These are phyloP conservation scores for Toxostoma redivivum DNA, from an alignment of 2,113 vertebrate species.

Conservation along the genomic window DNA sequence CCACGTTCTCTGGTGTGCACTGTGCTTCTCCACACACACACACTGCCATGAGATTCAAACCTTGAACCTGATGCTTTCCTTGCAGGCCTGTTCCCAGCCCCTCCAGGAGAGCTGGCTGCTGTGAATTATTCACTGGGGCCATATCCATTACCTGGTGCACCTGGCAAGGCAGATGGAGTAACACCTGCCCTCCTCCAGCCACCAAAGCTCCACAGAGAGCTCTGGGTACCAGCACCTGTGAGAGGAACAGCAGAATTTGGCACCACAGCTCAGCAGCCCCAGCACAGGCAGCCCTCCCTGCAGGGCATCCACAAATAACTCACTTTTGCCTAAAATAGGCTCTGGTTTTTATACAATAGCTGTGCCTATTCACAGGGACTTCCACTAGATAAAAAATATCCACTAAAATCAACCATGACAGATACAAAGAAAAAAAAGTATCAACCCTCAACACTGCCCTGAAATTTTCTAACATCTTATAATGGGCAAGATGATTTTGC, in stretches of 20 bases:
- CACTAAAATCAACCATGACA: neutral
- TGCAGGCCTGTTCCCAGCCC: neutral
- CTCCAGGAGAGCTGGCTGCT: neutral
- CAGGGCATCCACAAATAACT: neutral
- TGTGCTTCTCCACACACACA: neutral
- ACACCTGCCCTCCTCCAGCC: neutral
- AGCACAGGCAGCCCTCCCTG: neutral
- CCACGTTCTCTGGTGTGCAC: rapidly evolving
- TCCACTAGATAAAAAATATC: neutral
- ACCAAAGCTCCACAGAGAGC: neutral
- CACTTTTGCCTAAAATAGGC: neutral
- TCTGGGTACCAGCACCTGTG: neutral
- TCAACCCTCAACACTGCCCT: neutral
- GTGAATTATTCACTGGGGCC: constrained; percentile 24
- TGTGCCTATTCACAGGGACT: neutral
- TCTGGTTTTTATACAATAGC: neutral
- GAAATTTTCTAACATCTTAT: neutral
- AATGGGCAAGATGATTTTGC: neutral
- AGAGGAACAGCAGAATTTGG: neutral
- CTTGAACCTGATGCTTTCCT: neutral
- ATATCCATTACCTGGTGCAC: constrained; percentile 13
- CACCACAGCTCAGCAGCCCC: neutral
- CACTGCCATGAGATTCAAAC: neutral
- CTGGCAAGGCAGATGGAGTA: neutral
- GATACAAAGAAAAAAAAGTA: neutral